These are phyloP conservation scores for Mionectes olivaceus DNA, from an alignment of 2,797 vertebrate genomes.

Conservation along the genomic window DNA sequence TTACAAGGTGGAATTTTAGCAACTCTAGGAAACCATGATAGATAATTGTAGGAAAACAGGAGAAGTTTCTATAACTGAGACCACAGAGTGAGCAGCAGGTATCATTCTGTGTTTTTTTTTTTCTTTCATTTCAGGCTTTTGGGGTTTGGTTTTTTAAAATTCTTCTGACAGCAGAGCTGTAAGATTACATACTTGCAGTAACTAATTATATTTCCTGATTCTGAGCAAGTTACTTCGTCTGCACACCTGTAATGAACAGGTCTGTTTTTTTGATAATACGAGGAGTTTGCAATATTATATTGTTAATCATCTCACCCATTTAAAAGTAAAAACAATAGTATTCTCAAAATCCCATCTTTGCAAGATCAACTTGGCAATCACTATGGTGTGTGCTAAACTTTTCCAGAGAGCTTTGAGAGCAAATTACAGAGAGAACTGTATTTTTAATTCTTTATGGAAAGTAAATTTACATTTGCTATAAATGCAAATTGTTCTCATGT, in stretches of 20 bases:
- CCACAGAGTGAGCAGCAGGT: not conserved
- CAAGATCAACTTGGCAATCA: not conserved
- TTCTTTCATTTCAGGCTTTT: not conserved
- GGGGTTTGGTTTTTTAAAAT: fast-evolving
- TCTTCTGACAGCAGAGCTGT: not conserved
- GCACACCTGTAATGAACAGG: not conserved
- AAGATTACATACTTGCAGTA: not conserved
- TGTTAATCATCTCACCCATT: not conserved
- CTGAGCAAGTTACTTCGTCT: not conserved
- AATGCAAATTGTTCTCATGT: constrained; percentile 1
- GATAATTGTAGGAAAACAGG: not conserved
- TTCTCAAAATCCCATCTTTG: not conserved
- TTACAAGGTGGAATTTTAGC: not conserved
- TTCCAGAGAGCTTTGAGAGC: not conserved
- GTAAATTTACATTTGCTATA: constrained; percentile 36
- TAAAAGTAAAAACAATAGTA: not conserved
- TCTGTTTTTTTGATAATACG: not conserved
- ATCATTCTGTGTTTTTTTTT: not conserved
- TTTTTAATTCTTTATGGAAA: constrained; percentile 22
- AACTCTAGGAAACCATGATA: not conserved
- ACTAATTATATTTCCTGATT: not conserved
- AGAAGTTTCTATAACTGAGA: not conserved
- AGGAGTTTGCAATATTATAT: not conserved
- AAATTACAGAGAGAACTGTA: constrained; percentile 14
- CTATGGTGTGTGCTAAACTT: not conserved